A percentile compares a stretch with the other conserved stretches of the same genome.
Conservation (phyloP, 2,888 invertebrate species). For the Lochmaea capreae region DNA sequence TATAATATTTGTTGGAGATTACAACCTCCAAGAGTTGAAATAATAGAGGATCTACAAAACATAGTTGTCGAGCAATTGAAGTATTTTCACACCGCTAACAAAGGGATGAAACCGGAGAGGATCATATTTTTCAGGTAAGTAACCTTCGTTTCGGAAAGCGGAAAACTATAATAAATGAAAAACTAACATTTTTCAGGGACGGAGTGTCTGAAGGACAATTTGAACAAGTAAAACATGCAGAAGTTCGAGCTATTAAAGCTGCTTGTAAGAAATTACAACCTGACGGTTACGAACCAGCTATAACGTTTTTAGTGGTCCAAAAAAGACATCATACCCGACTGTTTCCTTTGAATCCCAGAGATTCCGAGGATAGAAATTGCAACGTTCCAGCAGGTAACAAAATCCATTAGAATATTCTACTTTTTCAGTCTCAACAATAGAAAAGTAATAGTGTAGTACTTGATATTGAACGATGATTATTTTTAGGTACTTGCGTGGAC, state of each 20-base stretch:
- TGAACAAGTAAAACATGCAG: conserved; percentile 73
- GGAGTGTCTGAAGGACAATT: conserved; percentile 92
- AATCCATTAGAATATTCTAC: background rate
- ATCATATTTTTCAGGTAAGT: conserved; percentile 88
- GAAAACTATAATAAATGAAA: background rate
- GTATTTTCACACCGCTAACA: conserved; percentile 68
- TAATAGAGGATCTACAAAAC: conserved; percentile 78
- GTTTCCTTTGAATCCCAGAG: conserved; percentile 64
- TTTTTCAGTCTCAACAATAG: too few relatives aligned
- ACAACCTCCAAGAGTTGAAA: conserved; percentile 80
- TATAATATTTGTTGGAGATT: conserved; percentile 84
- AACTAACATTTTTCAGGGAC: conserved; percentile 76
- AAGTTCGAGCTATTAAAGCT: conserved; percentile 73
- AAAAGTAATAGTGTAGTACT: too few relatives aligned
- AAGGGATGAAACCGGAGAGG: conserved; percentile 68
- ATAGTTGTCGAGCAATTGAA: conserved; percentile 70
- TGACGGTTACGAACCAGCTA: conserved; percentile 76
- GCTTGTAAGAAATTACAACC: conserved; percentile 72
- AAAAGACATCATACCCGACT: conserved; percentile 94
- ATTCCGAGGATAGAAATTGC: conserved; percentile 70
- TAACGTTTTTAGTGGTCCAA: conserved; percentile 94
- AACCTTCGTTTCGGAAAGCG: too few relatives aligned
- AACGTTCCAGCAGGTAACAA: conserved; percentile 70
- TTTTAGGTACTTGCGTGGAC: conserved; percentile 72
- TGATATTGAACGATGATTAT: background rate